Base-by-base conservation (phyloP, 2,797 vertebrate genomes). In the Manis pentadactyla region DNA sequence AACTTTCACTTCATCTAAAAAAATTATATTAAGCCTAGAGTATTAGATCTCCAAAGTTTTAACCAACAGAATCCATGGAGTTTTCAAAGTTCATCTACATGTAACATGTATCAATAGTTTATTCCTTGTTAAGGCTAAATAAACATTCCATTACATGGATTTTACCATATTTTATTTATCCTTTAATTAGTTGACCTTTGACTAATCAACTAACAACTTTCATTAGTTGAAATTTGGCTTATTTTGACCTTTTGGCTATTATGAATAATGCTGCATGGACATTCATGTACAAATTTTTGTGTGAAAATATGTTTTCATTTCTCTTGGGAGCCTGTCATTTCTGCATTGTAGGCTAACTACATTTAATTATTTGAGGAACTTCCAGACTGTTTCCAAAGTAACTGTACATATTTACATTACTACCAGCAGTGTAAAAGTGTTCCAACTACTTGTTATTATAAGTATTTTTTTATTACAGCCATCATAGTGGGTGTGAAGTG, bases 91-190 rank as follows among this genome's bases (percentile, higher is more conserved):
- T 66, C 49, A 64, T 61, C 37, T 31, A 63, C 8, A 42, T 79
- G 46, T 68, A 73, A 82, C 29, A 46, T 7, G 31, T 29, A 49
- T 85, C 31, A 93, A 23, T 55, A 78, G 27, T 73, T 84, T 46
- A 73, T 85, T 73, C 25, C 27, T 46, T 64, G 2, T 68, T 81
- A 86, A 79, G 15, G 57, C 31, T 73, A 25, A 88, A 68, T 87
- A 75, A 46, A 78, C 11, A 81, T 86, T 86, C 25, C 49, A 64
- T 64, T 61, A 13, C 29, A 79, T 49, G 25, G 19, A 46, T 73
- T 84, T 85, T 93, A 71, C 46, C 55, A 55, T n/a, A 63, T 89
- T 88, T 75, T 75, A 74, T 84, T 93, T 63, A 73, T 84, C 18
- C 3, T 57, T 71, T 73, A 15, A 73, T 79, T 61, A 27, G 19